Base-by-base conservation (phyloP, 2,888 invertebrate species). In the Ophraella communa region DNA sequence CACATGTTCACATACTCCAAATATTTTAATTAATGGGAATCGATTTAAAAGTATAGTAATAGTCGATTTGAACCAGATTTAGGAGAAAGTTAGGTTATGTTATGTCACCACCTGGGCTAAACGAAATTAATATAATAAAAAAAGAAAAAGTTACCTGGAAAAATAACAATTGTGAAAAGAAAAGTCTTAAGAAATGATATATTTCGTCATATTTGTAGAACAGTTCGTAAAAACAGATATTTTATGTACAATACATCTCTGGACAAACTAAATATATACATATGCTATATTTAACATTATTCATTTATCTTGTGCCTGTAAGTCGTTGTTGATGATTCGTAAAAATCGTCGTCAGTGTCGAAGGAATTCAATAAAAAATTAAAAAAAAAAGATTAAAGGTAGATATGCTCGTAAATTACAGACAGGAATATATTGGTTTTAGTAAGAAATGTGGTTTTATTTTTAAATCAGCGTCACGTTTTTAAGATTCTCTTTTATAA, bases 261-360 rank as follows among this genome's bases (percentile, higher is more conserved):
- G 49, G 8, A 51, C 64, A 64, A 64, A 60, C 66, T 66, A 66
- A 66, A 66, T 53, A 64, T 66, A 66, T 54, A 54, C 64, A 35
- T 24, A 23, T 51, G 24, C 61, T 64, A 66, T 64, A 64, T 66
- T 49, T 64, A 62, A 42, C 53, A 64, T 64, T 66, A 54, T 27
- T 57, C 66, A 61, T 66, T 61, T 57, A 66, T 66, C 56, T 62
- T 56, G 39, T 27, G 14, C 14, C 33, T 62, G 35, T 56, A 51
- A 52, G 51, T 57, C 53, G 52, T 52, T 52, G 53, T 52, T 63
- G 57, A 63, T 58, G 42, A 45, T 58, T 52, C 57, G 33, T 35
- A 58, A 63, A 59, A 49, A 52, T 59, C 51, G 57, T 52, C 51
- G 57, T 57, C 35, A 35, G 39, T 44, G 49, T 63, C 57, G 62